These are phyloP conservation scores for Clepsis dumicolana DNA, from an alignment of 2,888 invertebrate species.

Conservation along the genomic window DNA sequence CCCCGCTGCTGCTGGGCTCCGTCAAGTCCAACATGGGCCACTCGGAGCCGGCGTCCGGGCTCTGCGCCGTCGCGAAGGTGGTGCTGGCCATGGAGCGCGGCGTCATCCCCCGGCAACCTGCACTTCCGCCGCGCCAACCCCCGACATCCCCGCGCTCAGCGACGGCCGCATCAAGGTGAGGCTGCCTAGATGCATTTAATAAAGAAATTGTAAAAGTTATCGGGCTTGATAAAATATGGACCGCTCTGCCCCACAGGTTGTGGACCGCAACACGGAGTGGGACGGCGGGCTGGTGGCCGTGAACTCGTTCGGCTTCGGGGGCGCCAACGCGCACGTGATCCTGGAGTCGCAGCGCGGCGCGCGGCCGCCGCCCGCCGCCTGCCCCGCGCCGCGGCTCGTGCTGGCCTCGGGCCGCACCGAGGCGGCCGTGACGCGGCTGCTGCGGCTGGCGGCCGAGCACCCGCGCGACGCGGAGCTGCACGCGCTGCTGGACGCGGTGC, in stretches of 20 bases:
- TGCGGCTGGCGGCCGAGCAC: slow-evolving; percentile 87
- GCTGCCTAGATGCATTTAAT: too few species aligned
- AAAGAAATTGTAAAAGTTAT: neutral
- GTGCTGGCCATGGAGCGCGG: slow-evolving; percentile 97
- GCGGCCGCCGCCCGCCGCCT: slow-evolving; percentile 84
- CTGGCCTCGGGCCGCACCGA: slow-evolving; percentile 95
- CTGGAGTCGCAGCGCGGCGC: slow-evolving; percentile 90
- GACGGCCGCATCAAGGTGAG: slow-evolving; percentile 94
- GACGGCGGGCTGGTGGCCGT: slow-evolving; percentile 96
- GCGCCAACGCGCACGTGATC: slow-evolving; percentile 97
- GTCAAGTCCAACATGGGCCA: slow-evolving; percentile 99
- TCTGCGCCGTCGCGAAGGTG: slow-evolving; percentile 96
- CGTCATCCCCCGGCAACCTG: slow-evolving; percentile 96
- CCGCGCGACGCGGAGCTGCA: slow-evolving; percentile 90
- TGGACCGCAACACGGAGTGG: slow-evolving; percentile 93
- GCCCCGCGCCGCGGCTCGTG: slow-evolving; percentile 88
- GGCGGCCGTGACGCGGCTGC: slow-evolving; percentile 89
- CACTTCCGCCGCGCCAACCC: slow-evolving; percentile 95
- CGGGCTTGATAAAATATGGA: too few species aligned
- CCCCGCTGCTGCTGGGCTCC: slow-evolving; percentile 96
- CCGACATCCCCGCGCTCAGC: slow-evolving; percentile 94
- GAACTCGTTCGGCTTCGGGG: slow-evolving; percentile 99
- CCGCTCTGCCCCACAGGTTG: slow-evolving; percentile 85
- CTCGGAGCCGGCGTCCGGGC: slow-evolving; percentile 96
- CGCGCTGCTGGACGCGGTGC: slow-evolving; percentile 91